These are phyloP conservation scores for Mechanitis mazaeus DNA, from an alignment of 2,888 invertebrate species.

Conservation along the genomic window DNA sequence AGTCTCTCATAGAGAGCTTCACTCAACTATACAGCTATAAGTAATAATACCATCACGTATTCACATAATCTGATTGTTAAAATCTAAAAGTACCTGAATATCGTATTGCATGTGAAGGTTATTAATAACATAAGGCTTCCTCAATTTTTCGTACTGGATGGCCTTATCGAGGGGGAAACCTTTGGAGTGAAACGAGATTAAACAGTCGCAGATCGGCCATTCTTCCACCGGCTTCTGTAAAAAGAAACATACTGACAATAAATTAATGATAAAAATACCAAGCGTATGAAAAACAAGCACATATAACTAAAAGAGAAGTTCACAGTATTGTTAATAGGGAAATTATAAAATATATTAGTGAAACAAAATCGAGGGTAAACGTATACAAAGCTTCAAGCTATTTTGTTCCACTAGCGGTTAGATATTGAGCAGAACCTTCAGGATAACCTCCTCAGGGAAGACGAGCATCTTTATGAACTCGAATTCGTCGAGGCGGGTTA, in stretches of 20 bases:
- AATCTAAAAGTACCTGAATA: conserved; percentile 82
- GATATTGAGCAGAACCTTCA: conserved; percentile 83
- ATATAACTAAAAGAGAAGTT: conserved; percentile 4
- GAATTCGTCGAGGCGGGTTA: conserved; percentile 96
- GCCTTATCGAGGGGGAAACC: conserved; percentile 99
- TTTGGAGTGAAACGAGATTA: conserved; percentile 98
- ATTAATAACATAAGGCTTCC: conserved; percentile 98
- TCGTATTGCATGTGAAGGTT: conserved; percentile 99
- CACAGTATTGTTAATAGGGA: conserved; percentile 19
- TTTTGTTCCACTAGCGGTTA: conserved; percentile 72
- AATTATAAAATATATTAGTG: conserved; percentile 24
- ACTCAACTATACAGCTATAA: no score
- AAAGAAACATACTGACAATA: neutral
- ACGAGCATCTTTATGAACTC: conserved; percentile 96
- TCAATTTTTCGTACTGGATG: conserved; percentile 94
- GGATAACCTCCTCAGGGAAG: conserved; percentile 96
- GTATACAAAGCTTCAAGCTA: conserved; percentile 28
- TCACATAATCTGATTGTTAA: no score
- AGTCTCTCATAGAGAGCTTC: no score
- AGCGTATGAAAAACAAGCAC: neutral
- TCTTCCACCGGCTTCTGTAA: conserved; percentile 93
- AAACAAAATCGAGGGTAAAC: conserved; percentile 30
- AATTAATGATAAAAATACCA: neutral
- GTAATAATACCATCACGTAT: no score
- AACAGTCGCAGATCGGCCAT: conserved; percentile 98